phyloP scores from a whole-genome alignment of 2,113 vertebrate species.

The Neomonachus schauinslandi region DNA sequence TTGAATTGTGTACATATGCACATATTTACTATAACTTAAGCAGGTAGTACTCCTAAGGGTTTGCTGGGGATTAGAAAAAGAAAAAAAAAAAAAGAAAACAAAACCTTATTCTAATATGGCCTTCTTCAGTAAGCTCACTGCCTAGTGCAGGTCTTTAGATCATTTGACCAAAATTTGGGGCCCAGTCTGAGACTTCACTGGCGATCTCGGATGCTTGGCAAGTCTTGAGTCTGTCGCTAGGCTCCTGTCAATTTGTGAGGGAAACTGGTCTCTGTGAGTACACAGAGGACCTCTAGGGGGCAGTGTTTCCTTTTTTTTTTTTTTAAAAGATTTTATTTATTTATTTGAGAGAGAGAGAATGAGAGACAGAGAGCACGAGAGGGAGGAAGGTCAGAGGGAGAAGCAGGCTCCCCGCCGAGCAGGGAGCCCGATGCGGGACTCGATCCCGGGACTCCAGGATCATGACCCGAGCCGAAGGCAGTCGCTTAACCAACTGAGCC shows the following conservation, averaged over 20 bases:
- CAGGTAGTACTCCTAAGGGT: neutral
- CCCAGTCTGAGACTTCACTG: neutral
- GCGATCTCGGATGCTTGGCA: neutral
- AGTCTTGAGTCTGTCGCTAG: neutral
- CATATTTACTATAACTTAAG: neutral
- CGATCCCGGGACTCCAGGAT: too few relatives aligned
- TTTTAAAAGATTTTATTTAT: too few relatives aligned
- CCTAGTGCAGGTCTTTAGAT: neutral
- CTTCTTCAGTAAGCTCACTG: neutral
- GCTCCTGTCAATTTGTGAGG: neutral
- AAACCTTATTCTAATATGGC: neutral
- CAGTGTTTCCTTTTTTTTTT: neutral
- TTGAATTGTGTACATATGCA: neutral
- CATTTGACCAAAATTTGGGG: neutral
- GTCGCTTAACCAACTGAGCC: too few relatives aligned
- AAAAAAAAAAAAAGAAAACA: neutral
- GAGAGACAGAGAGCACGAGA: too few relatives aligned
- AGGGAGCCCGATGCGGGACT: too few relatives aligned
- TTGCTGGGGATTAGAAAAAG: neutral
- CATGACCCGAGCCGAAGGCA: too few relatives aligned
- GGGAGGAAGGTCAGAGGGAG: too few relatives aligned
- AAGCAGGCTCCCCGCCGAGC: too few relatives aligned
- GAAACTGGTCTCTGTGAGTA: neutral
- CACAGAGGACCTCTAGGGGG: neutral
- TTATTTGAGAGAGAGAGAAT: too few relatives aligned